These are phyloP conservation scores for Junonia oenone DNA, from an alignment of 2,888 invertebrate genomes.

Conservation along the genomic window DNA sequence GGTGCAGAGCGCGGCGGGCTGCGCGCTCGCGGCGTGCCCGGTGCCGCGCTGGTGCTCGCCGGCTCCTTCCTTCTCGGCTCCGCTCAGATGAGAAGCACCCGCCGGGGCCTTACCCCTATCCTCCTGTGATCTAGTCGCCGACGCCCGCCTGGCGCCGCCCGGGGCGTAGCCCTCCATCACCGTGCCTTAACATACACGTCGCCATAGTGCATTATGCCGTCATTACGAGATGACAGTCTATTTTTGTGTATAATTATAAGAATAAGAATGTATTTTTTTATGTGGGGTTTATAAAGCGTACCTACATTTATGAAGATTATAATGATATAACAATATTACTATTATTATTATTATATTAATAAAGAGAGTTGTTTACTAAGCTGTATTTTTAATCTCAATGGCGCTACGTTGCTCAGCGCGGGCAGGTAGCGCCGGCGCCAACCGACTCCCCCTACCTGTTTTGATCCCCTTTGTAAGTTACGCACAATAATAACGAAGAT, in stretches of 20 bases:
- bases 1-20: slow-evolving; percentile 65
- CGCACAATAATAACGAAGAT: slow-evolving; percentile 3
- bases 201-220: slow-evolving; percentile 76
- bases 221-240: slow-evolving; percentile 65
- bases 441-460: slow-evolving; percentile 29
- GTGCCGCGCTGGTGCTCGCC: slow-evolving; percentile 84
- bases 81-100: slow-evolving; percentile 68
- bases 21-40: slow-evolving; percentile 56
- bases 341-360: slow-evolving; percentile 63
- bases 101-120: slow-evolving; percentile 58
- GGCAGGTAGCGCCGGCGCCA: slow-evolving; percentile 62
- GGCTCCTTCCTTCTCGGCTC: slow-evolving; percentile 78
- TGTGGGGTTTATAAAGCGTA: slow-evolving; percentile 71
- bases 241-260: slow-evolving; percentile 65
- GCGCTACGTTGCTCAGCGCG: slow-evolving; percentile 19
- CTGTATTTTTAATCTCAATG: slow-evolving; percentile 49
- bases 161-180: slow-evolving; percentile 73
- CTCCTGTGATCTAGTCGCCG: slow-evolving; percentile 77
- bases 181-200: slow-evolving; percentile 74
- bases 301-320: slow-evolving; percentile 70
- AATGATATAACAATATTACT: slow-evolving; percentile 52
- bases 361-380: slow-evolving; percentile 72
- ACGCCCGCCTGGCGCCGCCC: slow-evolving; percentile 72
- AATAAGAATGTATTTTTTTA: slow-evolving; percentile 75
- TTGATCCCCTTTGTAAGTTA: slow-evolving; percentile 19